Evolutionary conservation across 1,140 invertebrate species (phyloP).

Genomic region (Paralvinella palmiformis): DNA sequence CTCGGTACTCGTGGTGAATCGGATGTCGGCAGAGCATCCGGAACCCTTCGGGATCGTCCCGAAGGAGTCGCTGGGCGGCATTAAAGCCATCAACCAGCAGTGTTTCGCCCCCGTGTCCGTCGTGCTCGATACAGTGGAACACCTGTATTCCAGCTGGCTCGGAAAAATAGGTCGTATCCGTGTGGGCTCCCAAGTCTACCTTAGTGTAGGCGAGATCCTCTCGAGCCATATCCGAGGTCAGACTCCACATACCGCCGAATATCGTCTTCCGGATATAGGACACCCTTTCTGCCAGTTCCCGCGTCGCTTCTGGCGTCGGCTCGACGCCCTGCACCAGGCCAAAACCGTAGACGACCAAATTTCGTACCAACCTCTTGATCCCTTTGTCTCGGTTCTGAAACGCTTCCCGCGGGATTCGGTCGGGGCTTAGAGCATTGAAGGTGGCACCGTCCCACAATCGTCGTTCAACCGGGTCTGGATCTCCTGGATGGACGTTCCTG

Average conservation of each 20-base stretch:
- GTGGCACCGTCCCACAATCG: constrained; percentile 28
- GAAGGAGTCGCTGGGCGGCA: constrained; percentile 56
- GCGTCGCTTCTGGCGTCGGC: constrained; percentile 50
- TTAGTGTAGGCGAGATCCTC: constrained; percentile 64
- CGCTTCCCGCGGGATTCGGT: constrained; percentile 21
- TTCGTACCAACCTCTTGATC: constrained; percentile 23
- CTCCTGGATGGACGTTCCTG: constrained; percentile 23
- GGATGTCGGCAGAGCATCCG: constrained; percentile 53
- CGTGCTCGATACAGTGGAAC: constrained; percentile 63
- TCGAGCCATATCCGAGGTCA: constrained; percentile 54
- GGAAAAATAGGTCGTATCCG: constrained; percentile 67
- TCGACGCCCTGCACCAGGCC: constrained; percentile 28
- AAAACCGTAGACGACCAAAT: constrained; percentile 32
- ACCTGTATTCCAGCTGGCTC: constrained; percentile 65
- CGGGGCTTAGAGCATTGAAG: constrained; percentile 16
- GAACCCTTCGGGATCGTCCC: constrained; percentile 54
- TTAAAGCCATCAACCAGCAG: constrained; percentile 65
- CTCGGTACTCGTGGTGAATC: constrained; percentile 61
- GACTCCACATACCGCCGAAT: constrained; percentile 55
- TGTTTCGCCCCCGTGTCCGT: constrained; percentile 60
- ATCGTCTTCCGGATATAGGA: constrained; percentile 58
- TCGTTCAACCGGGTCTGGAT: constrained; percentile 9
- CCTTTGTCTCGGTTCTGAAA: constrained; percentile 27
- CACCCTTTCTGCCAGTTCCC: constrained; percentile 52
- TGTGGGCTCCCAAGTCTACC: constrained; percentile 53